Base-by-base conservation (phyloP, 2,797 vertebrate species). In the Sarcophilus harrisii region DNA sequence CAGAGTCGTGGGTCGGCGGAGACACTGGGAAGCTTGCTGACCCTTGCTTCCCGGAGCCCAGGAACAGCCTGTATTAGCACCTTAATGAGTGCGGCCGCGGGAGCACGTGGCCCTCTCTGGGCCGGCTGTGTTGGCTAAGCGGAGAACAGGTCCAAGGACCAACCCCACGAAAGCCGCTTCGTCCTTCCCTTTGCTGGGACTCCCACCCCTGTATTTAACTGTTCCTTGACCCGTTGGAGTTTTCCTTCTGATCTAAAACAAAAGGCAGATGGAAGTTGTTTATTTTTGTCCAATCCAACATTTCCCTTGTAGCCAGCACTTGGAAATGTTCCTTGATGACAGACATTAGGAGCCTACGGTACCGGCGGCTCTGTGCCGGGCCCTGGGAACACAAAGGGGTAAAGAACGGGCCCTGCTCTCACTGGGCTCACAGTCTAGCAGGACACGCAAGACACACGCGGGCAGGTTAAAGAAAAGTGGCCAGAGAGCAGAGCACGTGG, bases 351-450 rank as follows among this genome's bases (percentile, higher is more conserved):
- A 49, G 49, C 49, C 49, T 49, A 2, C 49, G 2, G 49, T 97
- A 98, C 97, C 97, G 93, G 96, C 96, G 0, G 97, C 97, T 97
- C 97, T 96, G 91, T 94, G 62, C 94, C 97, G 93, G 96, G 93
- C 92, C 87, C 28, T 30, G 66, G 95, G 93, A 93, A 97, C 4
- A 96, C 97, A 97, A 90, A 97, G 95, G 97, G 92, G 92, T 91
- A 96, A 32, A 81, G 96, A 95, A 96, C 10, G 92, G 95, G 90
- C 90, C 90, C 92, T 97, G 97, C 96, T 95, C 91, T 95, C 94
- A 90, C 91, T 95, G 97, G 95, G 97, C 97, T 97, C 95, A 97
- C 97, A 97, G 29, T 96, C 95, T 98, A 94, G 92, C 73, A 94
- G 96, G 66, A 94, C 62, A 95, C 92, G 96, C 30, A 96, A 90